Evolutionary conservation across 2,888 invertebrate genomes (phyloP), one percentile per base, ranked within the genome.

Genomic region (Eristalinus aeneus): DNA sequence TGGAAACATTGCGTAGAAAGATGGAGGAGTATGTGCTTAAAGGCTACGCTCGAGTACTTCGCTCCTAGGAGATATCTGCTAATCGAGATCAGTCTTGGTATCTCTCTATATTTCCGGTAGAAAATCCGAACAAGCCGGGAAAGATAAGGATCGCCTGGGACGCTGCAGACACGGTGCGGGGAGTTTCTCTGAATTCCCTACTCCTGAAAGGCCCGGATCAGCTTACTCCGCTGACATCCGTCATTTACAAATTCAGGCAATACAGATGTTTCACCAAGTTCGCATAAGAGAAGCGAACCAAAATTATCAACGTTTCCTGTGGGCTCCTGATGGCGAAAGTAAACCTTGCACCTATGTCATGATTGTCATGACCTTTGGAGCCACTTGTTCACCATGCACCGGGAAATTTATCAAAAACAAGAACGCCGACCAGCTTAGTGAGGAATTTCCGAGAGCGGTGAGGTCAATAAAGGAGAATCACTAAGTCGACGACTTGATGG

Each of bases 281-380:
- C 36, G 36, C 3, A 36, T 36, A 36, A 9, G 36, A 1, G 36
- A 36, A 36, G 1, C 0, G 11, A 12, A 36, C 36, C 36, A 36
- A 3, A 11, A 36, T 11, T 36, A 36, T 12, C 36, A 36, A 11
- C 36, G 36, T 11, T 36, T 36, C 12, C 12, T 36, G 36, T 36
- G 36, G 36, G 36, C 2, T 12, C 3, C 10, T 5, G 36, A 36
- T 3, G 6, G 34, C 10, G 6, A 34, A 5, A 34, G 11, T 36
- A 1, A n/a, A n/a, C n/a, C n/a, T n/a, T n/a, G n/a, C 1, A 82
- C 80, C 22, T 88, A 88, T 64, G 69, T 76, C 11, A 88, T 89
- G 89, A 36, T 36, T n/a, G 34, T 34, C 9, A 11, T 36, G 10
- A 36, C 36, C 11, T 36, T 36, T 36, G 36, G 11, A 36, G 11